Evolutionary conservation across 2,888 invertebrate species (phyloP).

Genomic region (Tetrapedia diversipes): DNA sequence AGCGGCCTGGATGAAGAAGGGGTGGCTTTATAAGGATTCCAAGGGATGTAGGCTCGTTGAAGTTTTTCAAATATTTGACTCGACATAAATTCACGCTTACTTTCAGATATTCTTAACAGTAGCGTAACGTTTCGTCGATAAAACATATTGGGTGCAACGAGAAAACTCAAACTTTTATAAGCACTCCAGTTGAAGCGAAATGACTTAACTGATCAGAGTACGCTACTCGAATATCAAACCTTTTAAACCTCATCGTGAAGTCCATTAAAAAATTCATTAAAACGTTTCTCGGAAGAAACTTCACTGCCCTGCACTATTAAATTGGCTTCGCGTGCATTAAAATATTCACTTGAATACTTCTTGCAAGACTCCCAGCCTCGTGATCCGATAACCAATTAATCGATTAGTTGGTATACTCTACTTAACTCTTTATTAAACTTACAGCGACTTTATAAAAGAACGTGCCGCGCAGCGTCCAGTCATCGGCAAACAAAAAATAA

Average conservation of each 20-base stretch:
- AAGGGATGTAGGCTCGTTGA: neutral
- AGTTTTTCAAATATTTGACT: neutral
- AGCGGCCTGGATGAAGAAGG: neutral
- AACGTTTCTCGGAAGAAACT: neutral
- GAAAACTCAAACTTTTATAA: neutral
- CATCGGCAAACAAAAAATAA: neutral
- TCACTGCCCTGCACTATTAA: neutral
- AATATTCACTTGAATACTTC: constrained; percentile 5
- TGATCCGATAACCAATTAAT: neutral
- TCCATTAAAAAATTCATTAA: constrained; percentile 1
- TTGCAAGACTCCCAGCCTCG: neutral
- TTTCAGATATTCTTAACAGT: neutral
- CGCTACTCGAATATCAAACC: neutral
- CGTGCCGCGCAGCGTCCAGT: neutral
- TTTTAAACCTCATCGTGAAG: neutral
- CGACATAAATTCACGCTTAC: no score
- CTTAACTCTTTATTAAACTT: constrained; percentile 10
- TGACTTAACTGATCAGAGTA: neutral
- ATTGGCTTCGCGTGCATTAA: neutral
- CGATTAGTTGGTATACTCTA: constrained; percentile 8
- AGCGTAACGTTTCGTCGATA: neutral
- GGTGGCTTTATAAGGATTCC: neutral
- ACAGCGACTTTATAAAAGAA: neutral
- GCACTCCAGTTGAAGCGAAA: no score
- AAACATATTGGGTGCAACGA: neutral